phyloP scores from a whole-genome alignment of 2,113 vertebrate genomes.

The Neolamprologus caudopunctatus region DNA sequence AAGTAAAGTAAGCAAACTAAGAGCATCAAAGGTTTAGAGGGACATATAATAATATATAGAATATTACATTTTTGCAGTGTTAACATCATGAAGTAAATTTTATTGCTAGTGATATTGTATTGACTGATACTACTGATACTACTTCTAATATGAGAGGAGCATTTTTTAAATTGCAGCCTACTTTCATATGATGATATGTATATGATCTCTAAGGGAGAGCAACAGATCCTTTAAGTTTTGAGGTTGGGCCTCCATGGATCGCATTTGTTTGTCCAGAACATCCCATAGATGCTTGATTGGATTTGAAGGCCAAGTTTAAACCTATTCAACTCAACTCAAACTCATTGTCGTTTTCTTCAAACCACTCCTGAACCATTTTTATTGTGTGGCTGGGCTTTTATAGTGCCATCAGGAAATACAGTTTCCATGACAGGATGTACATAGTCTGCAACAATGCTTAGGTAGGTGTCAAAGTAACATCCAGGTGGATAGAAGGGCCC shows the following conservation, averaged over 20 bases:
- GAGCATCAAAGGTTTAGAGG: fast-evolving
- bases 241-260: neutral
- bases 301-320: neutral
- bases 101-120: neutral
- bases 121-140: neutral
- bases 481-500: neutral
- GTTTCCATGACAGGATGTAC: neutral
- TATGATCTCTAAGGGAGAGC: neutral
- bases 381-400: neutral
- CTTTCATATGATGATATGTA: neutral
- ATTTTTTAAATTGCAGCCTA: neutral
- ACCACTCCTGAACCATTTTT: neutral
- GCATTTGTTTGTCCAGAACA: neutral
- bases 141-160: neutral
- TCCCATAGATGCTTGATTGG: neutral
- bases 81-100: fast-evolving
- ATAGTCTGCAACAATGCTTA: neutral
- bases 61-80: neutral
- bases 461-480: neutral
- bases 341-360: fast-evolving
- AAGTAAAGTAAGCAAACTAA: neutral
- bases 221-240: fast-evolving
- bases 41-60: neutral
- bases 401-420: neutral
- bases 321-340: neutral